phyloP scores from a whole-genome alignment of 2,888 invertebrate genomes.

The Meiosimyza platycephala region DNA sequence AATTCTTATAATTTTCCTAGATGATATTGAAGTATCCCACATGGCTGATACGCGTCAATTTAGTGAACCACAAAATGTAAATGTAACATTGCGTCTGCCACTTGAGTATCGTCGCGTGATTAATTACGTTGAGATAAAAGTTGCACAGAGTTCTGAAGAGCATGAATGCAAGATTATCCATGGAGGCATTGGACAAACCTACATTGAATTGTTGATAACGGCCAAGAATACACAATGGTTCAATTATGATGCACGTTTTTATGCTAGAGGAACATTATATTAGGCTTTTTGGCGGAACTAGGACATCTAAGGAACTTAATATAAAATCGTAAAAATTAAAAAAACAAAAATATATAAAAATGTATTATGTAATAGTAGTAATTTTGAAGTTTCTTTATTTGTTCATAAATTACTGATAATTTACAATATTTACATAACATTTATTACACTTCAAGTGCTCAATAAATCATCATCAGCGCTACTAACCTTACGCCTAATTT shows the following conservation, averaged over 20 bases:
- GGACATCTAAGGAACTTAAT: too few relatives aligned
- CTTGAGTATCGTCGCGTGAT: constrained; percentile 20
- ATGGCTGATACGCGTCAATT: constrained; percentile 28
- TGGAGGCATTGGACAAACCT: constrained; percentile 36
- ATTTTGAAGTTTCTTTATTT: too few relatives aligned
- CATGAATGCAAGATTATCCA: constrained; percentile 30
- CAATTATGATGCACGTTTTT: constrained; percentile 35
- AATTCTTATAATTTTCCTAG: constrained; percentile 12
- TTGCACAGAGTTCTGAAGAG: constrained; percentile 33
- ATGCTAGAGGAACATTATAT: neutral
- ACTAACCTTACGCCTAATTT: too few relatives aligned
- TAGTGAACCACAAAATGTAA: constrained; percentile 35
- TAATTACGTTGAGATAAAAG: constrained; percentile 31
- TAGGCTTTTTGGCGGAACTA: too few relatives aligned
- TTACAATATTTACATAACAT: too few relatives aligned
- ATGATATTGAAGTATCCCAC: constrained; percentile 31
- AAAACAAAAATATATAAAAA: too few relatives aligned
- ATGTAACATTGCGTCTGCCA: constrained; percentile 22
- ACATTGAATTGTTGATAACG: constrained; percentile 30
- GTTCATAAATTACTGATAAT: too few relatives aligned
- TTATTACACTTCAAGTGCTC: too few relatives aligned
- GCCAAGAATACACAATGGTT: constrained; percentile 37
- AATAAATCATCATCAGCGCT: too few relatives aligned
- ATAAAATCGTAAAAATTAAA: too few relatives aligned
- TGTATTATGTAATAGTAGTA: too few relatives aligned